These are phyloP conservation scores for Alosa alosa DNA, from an alignment of 2,113 vertebrate species.

Conservation along the genomic window DNA sequence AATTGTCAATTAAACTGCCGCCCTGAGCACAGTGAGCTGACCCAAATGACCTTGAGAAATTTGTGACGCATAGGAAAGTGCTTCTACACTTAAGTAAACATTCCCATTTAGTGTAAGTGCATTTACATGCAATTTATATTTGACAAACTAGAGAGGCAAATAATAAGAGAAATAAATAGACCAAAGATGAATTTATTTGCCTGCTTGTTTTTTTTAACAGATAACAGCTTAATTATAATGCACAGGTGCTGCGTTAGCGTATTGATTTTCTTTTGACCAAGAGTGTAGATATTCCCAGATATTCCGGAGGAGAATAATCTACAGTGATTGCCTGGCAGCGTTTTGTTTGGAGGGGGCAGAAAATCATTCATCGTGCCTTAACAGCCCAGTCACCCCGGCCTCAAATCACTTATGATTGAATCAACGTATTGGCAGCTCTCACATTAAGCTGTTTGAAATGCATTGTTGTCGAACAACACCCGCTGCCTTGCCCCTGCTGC, in stretches of 20 bases:
- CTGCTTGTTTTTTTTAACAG: not conserved
- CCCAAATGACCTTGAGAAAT: not conserved
- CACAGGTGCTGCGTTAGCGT: not conserved
- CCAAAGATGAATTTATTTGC: slow-evolving; percentile 7
- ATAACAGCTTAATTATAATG: not conserved
- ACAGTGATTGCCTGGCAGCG: not conserved
- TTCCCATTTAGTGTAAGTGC: not conserved
- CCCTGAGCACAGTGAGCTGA: not conserved
- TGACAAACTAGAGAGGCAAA: not conserved
- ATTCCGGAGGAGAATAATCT: not conserved
- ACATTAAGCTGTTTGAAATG: slow-evolving; percentile 70
- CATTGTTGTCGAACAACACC: slow-evolving; percentile 56
- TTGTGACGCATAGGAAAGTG: not conserved
- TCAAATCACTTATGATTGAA: slow-evolving; percentile 64
- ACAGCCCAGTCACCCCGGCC: slow-evolving; percentile 56
- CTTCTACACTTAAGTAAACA: not conserved
- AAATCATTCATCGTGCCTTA: slow-evolving; percentile 20
- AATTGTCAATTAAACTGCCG: not conserved
- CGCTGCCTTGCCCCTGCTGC: slow-evolving; percentile 36
- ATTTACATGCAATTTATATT: not conserved
- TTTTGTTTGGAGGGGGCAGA: slow-evolving; percentile 1
- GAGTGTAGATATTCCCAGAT: not conserved
- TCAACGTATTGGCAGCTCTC: slow-evolving; percentile 74
- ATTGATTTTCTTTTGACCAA: not conserved
- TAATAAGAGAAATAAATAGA: not conserved